Base-by-base conservation (phyloP, 1,140 invertebrate genomes). In the Chrysomallon squamiferum region DNA sequence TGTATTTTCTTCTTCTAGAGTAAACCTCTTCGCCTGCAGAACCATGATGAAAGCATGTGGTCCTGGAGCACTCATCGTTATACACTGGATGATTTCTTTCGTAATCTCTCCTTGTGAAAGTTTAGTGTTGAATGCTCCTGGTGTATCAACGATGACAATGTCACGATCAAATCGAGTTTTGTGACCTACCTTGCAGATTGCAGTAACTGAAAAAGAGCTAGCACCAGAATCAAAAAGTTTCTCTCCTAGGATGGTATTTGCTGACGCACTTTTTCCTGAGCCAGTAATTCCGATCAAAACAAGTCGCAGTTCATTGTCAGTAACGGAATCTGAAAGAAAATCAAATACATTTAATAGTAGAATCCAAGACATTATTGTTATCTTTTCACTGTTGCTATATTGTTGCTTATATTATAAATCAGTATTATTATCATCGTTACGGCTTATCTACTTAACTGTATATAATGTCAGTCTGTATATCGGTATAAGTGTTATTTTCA, bases 21-120 rank as follows among this genome's bases (percentile, higher is more conserved):
- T 70, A 22, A 59, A 65, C 0, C 68, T 63, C 15, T 52, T 38
- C 45, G 61, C 18, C 15, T 32, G 61, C 18, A 66, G 45, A 41
- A 63, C 56, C 3, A 66, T 45, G 2, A 71, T 25, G 32, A 71
- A 38, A 18, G 65, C 64, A 52, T 71, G 64, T 15, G 69, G 69
- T 22, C 69, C 69, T 9, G 69, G 69, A 38, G 61, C 43, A 18
- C 61, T 66, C 30, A 65, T 59, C 15, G 59, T 56, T 3, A 71
- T 61, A 47, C 65, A 62, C 30, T 63, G 59, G 7, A 63, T 25
- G 32, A 71, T 67, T 33, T 59, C 65, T 1, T 52, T 56, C 27
- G 47, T 38, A 2, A 63, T 57, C 2, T 43, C 22, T n/a, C 61
- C 61, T 20, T 71, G 58, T 4, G 56, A 38, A 20, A 32, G 54